These are phyloP conservation scores for Melanotaenia duboulayi DNA, from an alignment of 2,113 vertebrate species.

Conservation along the genomic window DNA sequence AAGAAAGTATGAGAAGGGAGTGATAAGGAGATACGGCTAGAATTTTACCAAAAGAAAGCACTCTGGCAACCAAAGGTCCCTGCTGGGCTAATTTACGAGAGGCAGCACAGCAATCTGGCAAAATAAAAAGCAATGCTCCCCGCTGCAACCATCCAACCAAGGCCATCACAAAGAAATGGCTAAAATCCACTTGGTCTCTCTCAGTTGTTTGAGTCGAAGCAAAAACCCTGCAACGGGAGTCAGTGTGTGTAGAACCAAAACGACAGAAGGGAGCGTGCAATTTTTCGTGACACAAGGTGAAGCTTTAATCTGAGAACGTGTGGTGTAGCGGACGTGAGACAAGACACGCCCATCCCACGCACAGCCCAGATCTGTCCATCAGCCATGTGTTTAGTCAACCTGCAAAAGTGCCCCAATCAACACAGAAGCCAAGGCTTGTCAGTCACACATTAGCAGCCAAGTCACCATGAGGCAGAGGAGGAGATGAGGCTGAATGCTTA, in stretches of 20 bases:
- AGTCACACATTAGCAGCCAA: conserved; percentile 79
- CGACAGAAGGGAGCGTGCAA: conserved; percentile 4
- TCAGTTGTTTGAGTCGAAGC: conserved; percentile 1
- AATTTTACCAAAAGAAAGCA: conserved; percentile 35
- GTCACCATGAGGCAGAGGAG: conserved; percentile 74
- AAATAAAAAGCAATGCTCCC: conserved; percentile 54
- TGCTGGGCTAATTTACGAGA: conserved; percentile 73
- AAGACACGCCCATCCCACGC: conserved; percentile 52
- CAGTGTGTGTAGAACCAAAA: conserved; percentile 2
- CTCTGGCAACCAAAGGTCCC: conserved; percentile 60
- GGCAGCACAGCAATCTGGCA: conserved; percentile 62
- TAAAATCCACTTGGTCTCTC: conserved; percentile 31
- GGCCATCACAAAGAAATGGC: conserved; percentile 50
- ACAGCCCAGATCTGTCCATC: conserved; percentile 73
- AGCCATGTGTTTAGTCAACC: conserved; percentile 57
- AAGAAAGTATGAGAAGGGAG: conserved; percentile 3
- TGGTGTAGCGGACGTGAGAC: not conserved
- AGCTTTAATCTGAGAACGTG: conserved; percentile 36
- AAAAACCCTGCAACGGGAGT: conserved; percentile 12
- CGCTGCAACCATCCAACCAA: conserved; percentile 45
- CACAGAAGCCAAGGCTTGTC: conserved; percentile 68
- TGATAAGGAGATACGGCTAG: conserved; percentile 16
- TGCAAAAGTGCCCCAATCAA: conserved; percentile 64
- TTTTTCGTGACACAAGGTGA: conserved; percentile 2
- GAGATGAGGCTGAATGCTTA: conserved; percentile 79